phyloP scores from a whole-genome alignment of 1,140 invertebrate genomes.

The Delia radicum region DNA sequence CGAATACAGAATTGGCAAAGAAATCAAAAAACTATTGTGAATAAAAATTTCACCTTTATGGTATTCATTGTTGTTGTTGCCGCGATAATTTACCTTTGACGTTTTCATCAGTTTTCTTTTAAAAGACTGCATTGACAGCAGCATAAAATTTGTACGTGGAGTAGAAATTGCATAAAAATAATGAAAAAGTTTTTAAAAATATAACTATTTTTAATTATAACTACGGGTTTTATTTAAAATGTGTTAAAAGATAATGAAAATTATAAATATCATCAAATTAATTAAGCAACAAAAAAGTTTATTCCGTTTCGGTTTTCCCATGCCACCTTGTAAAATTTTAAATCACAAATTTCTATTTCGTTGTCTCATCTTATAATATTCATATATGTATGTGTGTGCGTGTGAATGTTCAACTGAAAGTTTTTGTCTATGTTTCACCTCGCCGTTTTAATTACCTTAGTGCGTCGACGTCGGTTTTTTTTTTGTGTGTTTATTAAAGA shows the following conservation, averaged over 20 bases:
- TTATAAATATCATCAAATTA: not conserved
- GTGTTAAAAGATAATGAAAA: not conserved
- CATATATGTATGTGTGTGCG: not conserved
- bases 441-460: constrained; percentile 21
- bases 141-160: not conserved
- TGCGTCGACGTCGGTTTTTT: constrained; percentile 14
- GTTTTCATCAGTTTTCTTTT: constrained; percentile 18
- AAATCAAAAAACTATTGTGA: constrained; percentile 22
- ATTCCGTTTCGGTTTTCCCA: not conserved
- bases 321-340: not conserved
- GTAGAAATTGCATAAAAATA: not conserved
- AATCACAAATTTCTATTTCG: not conserved
- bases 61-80: constrained; percentile 1
- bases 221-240: not conserved
- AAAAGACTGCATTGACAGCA: constrained; percentile 11
- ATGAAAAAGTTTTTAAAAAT: not conserved
- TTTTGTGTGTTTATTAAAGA: not conserved
- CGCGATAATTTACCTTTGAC: not conserved
- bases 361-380: not conserved
- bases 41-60: constrained; percentile 9
- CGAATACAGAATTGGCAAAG: not conserved
- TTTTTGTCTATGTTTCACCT: not conserved
- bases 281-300: not conserved
- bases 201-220: not conserved
- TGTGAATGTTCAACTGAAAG: not conserved